These are phyloP conservation scores for Parthenolecanium corni DNA, from an alignment of 2,888 invertebrate genomes.

Conservation along the genomic window DNA sequence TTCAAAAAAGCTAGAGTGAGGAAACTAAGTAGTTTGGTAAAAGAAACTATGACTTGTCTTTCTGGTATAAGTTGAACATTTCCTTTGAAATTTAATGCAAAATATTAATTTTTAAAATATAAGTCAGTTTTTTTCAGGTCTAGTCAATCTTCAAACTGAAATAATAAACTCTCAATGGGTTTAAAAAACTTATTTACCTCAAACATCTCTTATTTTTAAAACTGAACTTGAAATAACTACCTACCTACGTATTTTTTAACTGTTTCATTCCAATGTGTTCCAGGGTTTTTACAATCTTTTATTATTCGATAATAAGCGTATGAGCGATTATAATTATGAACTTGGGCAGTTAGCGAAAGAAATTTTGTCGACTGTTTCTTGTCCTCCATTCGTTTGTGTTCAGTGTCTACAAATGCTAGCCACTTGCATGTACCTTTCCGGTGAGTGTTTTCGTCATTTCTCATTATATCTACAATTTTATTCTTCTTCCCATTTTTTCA, in stretches of 20 bases:
- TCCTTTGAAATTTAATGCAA: no score
- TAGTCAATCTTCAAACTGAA: no score
- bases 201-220: no score
- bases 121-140: no score
- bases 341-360: slow-evolving; percentile 15
- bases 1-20: no score
- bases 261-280: neutral
- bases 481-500: neutral
- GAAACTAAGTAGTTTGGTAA: no score
- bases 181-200: no score
- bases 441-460: slow-evolving; percentile 2
- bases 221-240: no score
- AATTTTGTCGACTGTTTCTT: slow-evolving; percentile 4
- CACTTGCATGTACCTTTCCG: slow-evolving; percentile 8
- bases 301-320: neutral
- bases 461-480: neutral
- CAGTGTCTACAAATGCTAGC: slow-evolving; percentile 17
- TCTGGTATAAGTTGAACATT: no score
- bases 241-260: neutral
- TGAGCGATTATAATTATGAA: slow-evolving; percentile 4
- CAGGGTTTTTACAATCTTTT: slow-evolving; percentile 24
- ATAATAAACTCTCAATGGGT: no score
- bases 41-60: no score
- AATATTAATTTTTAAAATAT: no score
- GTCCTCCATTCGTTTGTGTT: neutral